Evolutionary conservation across 2,113 vertebrate genomes (phyloP).

Genomic region (Ochotona princeps): DNA sequence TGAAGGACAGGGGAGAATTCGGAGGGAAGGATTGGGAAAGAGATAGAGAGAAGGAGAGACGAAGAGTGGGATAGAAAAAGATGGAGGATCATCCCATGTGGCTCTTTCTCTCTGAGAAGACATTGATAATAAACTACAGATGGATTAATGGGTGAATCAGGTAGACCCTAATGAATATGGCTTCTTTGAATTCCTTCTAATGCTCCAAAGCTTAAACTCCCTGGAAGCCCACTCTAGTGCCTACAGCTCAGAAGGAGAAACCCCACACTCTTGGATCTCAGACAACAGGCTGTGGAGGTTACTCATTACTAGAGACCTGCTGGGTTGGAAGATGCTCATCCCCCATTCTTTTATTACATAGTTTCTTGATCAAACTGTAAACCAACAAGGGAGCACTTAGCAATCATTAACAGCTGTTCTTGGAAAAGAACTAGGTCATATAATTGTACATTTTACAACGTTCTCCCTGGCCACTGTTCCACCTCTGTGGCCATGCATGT

Average conservation of each 20-base stretch:
- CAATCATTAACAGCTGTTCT: conserved; percentile 87
- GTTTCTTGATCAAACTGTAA: conserved; percentile 85
- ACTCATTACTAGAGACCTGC: conserved; percentile 16
- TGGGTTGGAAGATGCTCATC: neutral
- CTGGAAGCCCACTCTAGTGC: neutral
- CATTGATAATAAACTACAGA: neutral
- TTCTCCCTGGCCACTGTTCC: conserved; percentile 72
- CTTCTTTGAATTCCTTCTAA: neutral
- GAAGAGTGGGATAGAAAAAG: neutral
- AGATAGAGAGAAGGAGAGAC: neutral
- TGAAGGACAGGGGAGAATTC: neutral
- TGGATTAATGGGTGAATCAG: neutral
- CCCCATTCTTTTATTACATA: conserved; percentile 47
- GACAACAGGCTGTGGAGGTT: neutral
- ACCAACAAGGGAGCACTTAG: conserved; percentile 76
- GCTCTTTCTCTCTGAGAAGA: neutral
- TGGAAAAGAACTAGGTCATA: conserved; percentile 81
- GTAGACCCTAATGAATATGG: neutral
- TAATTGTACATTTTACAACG: conserved; percentile 79
- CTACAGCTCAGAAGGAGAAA: neutral
- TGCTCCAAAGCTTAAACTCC: neutral
- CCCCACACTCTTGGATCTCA: neutral
- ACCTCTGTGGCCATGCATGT: conserved; percentile 65
- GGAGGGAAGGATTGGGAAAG: neutral
- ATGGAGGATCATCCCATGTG: neutral